Percentiles rank a stretch among this genome's conserved stretches.
Conservation (phyloP, 2,113 vertebrate genomes). For the Anas platyrhynchos region DNA sequence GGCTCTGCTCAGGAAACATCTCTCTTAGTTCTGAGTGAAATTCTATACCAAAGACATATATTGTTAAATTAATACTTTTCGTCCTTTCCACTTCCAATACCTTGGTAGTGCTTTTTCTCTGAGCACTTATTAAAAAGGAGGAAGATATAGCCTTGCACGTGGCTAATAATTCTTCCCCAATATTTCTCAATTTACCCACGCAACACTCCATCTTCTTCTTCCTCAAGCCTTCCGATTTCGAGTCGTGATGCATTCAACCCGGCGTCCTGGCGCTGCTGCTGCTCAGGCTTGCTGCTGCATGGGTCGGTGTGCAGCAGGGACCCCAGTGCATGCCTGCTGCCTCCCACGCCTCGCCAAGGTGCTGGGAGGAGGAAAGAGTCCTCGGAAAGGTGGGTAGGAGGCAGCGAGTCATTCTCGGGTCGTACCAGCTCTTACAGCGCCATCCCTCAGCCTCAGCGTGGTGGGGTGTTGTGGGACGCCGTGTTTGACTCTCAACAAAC, state of each 20-base stretch:
- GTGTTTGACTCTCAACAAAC: conserved; percentile 42
- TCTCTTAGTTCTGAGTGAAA: conserved; percentile 41
- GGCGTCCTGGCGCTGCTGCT: neutral
- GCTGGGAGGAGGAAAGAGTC: neutral
- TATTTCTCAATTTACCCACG: neutral
- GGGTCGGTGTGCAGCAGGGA: accelerated
- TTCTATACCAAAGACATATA: neutral
- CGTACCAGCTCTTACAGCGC: neutral
- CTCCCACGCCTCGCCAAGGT: neutral
- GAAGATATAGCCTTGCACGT: neutral
- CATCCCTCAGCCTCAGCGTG: neutral
- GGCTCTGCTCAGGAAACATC: conserved; percentile 29
- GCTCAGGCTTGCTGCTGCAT: accelerated
- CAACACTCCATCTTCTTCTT: neutral
- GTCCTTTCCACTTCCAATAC: neutral
- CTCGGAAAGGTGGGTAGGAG: neutral
- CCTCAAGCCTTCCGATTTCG: neutral
- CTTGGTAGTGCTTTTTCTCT: conserved; percentile 12
- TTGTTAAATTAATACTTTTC: conserved; percentile 44
- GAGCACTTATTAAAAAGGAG: conserved; percentile 40
- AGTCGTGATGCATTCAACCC: neutral
- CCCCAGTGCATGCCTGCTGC: neutral
- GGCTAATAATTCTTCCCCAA: neutral
- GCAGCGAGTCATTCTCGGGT: neutral
- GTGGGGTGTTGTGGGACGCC: conserved; percentile 36